phyloP scores from a whole-genome alignment of 2,888 invertebrate species.

The Xylophagus ater region DNA sequence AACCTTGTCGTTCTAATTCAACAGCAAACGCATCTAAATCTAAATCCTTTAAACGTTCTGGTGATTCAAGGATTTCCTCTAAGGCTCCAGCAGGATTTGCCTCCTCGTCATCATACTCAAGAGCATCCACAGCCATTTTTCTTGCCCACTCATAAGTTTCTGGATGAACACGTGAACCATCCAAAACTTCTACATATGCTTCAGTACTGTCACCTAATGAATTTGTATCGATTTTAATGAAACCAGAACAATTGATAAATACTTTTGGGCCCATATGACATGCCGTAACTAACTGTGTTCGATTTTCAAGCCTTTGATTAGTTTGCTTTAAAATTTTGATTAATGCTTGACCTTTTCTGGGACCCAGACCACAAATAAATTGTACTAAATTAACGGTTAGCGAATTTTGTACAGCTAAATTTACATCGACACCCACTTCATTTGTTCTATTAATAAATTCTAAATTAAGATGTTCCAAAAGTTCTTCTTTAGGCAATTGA shows the following conservation, averaged over 20 bases:
- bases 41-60: conserved; percentile 86
- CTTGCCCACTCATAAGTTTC: conserved; percentile 99
- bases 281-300: conserved; percentile 88
- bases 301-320: conserved; percentile 83
- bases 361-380: conserved; percentile 94
- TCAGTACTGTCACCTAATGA: conserved; percentile 90
- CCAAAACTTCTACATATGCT: conserved; percentile 89
- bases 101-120: conserved; percentile 96
- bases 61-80: conserved; percentile 93
- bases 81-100: conserved; percentile 93
- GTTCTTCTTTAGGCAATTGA: conserved; percentile 70
- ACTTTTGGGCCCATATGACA: conserved; percentile 98
- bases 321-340: conserved; percentile 80
- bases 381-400: conserved; percentile 84
- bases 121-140: conserved; percentile 98
- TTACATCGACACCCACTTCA: conserved; percentile 96
- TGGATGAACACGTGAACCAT: conserved; percentile 96
- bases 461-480: conserved; percentile 71
- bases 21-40: conserved; percentile 98
- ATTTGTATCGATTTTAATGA: conserved; percentile 96
- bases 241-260: conserved; percentile 97
- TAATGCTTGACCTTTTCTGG: conserved; percentile 82
- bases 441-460: conserved; percentile 94
- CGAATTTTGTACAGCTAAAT: conserved; percentile 79
- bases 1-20: conserved; percentile 85